Base-by-base conservation (phyloP, 2,113 vertebrate species). In the Colaptes auratus region DNA sequence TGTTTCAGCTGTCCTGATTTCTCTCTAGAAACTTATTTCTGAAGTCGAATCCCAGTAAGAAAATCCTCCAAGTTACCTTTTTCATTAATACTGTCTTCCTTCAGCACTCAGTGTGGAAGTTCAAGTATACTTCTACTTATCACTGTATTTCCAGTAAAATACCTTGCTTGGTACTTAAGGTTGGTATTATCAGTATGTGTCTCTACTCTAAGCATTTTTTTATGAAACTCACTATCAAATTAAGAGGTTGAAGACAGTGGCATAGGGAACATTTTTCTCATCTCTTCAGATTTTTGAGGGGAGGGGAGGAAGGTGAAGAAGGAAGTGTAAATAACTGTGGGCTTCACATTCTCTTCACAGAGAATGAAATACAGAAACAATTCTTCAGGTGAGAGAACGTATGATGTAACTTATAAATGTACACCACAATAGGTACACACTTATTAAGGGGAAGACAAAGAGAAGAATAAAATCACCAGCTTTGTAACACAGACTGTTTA, bases 241-340 rank as follows among this genome's bases (percentile, higher is more conserved):
- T 6, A 48, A 11, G 15, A 2, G 1, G 7, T 44, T 30, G 14
- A 59, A 67, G 19, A 33, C 0, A 16, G 20, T 0, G 1, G 6
- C 42, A 31, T 9, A 6, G 35, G 23, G 16, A 88, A 90, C 12
- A 36, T 25, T 50, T 42, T 52, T 63, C 19, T 23, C 28, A 58
- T 63, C 63, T 42, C 46, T 46, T 53, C 8, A 14, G 64, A 63
- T 55, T 79, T 91, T 7, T 65, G 21, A 77, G 33, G 31, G 24
- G 7, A 82, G 4, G 2, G 3, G 7, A 67, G 24, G 14, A 50
- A 84, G 9, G 12, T 5, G 23, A 53, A 56, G 21, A 60, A 67
- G 33, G 5, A 89, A 65, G n/a, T 0, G 4, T 36, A 91, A 86
- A 35, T n/a, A 90, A 66, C 30, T 4, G 0, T 25, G 14, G 33